Base-by-base conservation (phyloP, 2,888 invertebrate genomes). In the Synanthedon myopaeformis region DNA sequence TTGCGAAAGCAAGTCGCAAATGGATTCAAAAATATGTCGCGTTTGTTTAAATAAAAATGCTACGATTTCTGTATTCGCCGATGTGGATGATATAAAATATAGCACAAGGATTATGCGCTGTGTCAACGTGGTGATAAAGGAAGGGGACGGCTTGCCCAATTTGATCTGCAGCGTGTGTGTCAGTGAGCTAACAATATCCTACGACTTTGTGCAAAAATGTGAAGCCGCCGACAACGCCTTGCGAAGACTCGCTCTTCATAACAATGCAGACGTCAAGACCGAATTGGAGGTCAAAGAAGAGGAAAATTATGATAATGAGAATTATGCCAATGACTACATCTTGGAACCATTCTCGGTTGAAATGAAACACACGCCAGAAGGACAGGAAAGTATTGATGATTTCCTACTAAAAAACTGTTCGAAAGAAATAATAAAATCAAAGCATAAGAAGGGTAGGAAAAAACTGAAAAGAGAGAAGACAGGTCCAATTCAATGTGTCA, bases 111-210 rank as follows among this genome's bases (percentile, higher is more conserved):
- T 87, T 52, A 79, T 77, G 75, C 74, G 72, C 12, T 77, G 79
- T 54, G 79, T 76, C 1, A 72, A 72, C 51, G 70, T 83, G 42
- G 57, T 61, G n/a, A 69, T 86, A 3, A 59, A 59, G 0, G 76
- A 79, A 58, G 74, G 72, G 23, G 86, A 88, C 51, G 80, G 78
- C 5, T 62, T 84, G 10, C 87, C 87, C 0, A 72, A 70, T 45
- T 65, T 66, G 42, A 75, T 88, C 42, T 88, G 87, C 53, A 61
- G 55, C 2, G 61, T 53, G n/a, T 88, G 87, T 61, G 69, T 71
- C 2, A 58, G 59, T 2, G 82, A 85, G 52, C 70, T 88, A 3
- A 57, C 65, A 0, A 57, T 74, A 0, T 63, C 76, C 2, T 82
- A 79, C 55, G 69, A 76, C 41, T 87, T 87, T 61, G 71, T 81